Conservation (phyloP, 2,888 invertebrate genomes). For the Stomorhina lunata region DNA sequence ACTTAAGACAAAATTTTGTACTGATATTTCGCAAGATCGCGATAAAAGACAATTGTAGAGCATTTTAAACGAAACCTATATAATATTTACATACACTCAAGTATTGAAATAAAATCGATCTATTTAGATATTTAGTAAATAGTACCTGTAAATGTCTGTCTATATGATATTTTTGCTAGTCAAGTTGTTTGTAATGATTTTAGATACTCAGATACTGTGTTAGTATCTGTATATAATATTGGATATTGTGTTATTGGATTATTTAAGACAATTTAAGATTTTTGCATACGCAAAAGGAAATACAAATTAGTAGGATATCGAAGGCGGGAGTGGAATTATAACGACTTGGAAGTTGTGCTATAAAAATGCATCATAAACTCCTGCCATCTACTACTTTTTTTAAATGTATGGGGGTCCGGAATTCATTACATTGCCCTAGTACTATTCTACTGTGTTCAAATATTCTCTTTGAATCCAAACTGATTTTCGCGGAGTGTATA, state of each 20-base stretch:
- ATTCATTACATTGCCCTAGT: slow-evolving; percentile 18
- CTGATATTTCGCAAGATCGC: slow-evolving; percentile 71
- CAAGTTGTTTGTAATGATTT: slow-evolving; percentile 50
- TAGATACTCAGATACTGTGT: background rate
- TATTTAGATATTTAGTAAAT: background rate
- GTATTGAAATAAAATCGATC: slow-evolving; percentile 17
- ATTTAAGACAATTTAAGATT: slow-evolving; percentile 48
- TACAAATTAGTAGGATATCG: background rate
- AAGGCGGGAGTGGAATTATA: background rate
- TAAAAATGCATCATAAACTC: background rate
- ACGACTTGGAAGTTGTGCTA: background rate
- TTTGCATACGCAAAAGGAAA: slow-evolving; percentile 49
- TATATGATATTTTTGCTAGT: slow-evolving; percentile 37
- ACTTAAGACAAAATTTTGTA: slow-evolving; percentile 63
- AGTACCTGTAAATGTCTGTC: background rate
- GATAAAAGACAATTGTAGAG: slow-evolving; percentile 68
- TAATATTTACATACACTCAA: background rate
- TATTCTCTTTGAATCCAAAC: too few relatives aligned
- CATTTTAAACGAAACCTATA: slow-evolving; percentile 28
- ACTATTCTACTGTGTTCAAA: too few relatives aligned
- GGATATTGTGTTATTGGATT: slow-evolving; percentile 29
- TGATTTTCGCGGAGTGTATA: too few relatives aligned
- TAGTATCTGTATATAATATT: slow-evolving; percentile 5
- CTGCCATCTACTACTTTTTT: too few relatives aligned
- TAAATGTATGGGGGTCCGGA: too few relatives aligned